phyloP scores from a whole-genome alignment of 2,888 invertebrate genomes.

The Nomada lathburiana region DNA sequence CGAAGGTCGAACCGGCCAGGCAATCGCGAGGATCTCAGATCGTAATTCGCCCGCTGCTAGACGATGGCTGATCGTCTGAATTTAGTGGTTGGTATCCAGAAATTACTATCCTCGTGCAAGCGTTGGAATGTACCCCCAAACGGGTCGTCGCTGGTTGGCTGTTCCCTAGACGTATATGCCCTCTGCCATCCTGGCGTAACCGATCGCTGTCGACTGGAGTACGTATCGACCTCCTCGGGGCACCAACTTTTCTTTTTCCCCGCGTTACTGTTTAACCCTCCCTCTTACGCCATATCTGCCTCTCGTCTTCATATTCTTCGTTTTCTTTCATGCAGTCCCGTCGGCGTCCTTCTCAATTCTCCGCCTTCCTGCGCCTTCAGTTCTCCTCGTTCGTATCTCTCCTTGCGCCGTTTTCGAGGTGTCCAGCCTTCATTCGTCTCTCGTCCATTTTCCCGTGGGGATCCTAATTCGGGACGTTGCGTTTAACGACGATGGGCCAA shows the following conservation, averaged over 20 bases:
- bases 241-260: slow-evolving; percentile 54
- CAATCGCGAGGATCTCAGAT: slow-evolving; percentile 41
- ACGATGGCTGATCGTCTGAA: slow-evolving; percentile 38
- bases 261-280: neutral
- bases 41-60: slow-evolving; percentile 36
- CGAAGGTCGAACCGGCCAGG: slow-evolving; percentile 35
- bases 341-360: slow-evolving; percentile 36
- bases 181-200: slow-evolving; percentile 70
- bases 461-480: slow-evolving; percentile 59
- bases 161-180: slow-evolving; percentile 17
- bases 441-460: slow-evolving; percentile 35
- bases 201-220: slow-evolving; percentile 73
- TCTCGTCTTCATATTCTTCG: slow-evolving; percentile 5
- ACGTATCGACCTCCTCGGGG: slow-evolving; percentile 73
- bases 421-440: slow-evolving; percentile 20
- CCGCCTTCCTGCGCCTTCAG: slow-evolving; percentile 12
- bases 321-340: slow-evolving; percentile 30
- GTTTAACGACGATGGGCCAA: slow-evolving; percentile 60
- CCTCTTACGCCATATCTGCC: neutral
- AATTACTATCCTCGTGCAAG: slow-evolving; percentile 48
- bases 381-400: neutral
- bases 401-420: neutral
- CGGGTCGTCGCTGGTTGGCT: slow-evolving; percentile 51
- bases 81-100: slow-evolving; percentile 49
- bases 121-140: slow-evolving; percentile 47